Evolutionary conservation across 2,797 vertebrate genomes (phyloP).

Genomic region (Todus mexicanus): DNA sequence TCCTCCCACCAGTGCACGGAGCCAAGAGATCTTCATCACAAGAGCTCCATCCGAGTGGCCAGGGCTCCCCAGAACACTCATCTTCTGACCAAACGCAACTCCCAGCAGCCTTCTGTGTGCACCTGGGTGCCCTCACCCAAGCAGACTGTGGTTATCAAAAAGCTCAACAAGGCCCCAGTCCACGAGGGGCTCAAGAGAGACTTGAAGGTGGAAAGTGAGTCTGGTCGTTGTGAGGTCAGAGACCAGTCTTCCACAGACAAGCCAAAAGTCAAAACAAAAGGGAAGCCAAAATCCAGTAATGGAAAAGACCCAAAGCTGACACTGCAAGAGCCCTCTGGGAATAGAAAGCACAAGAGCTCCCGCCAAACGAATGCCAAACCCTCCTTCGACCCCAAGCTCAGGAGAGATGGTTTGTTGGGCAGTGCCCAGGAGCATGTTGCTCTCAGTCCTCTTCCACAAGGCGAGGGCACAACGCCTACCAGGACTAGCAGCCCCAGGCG

Average conservation of each 20-base stretch:
- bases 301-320: conserved; percentile 63
- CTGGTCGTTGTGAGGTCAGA: conserved; percentile 51
- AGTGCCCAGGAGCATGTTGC: conserved; percentile 26
- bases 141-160: conserved; percentile 72
- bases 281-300: conserved; percentile 46
- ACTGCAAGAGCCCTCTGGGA: conserved; percentile 54
- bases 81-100: conserved; percentile 48
- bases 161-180: conserved; percentile 48
- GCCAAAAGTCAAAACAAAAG: conserved; percentile 86
- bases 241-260: conserved; percentile 77
- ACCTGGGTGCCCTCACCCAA: not conserved
- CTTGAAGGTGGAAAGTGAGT: conserved; percentile 71
- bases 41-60: not conserved
- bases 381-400: not conserved
- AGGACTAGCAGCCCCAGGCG: conserved; percentile 60
- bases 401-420: conserved; percentile 37
- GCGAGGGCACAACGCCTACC: conserved; percentile 15
- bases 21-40: conserved; percentile 51
- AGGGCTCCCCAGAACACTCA: conserved; percentile 43
- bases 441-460: conserved; percentile 49
- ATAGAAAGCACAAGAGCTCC: conserved; percentile 66
- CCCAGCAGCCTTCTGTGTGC: conserved; percentile 46
- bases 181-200: conserved; percentile 36
- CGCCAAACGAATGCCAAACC: conserved; percentile 44
- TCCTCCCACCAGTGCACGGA: conserved; percentile 37